Base-by-base conservation (phyloP, 2,113 vertebrate genomes). In the Anoura caudifer region DNA sequence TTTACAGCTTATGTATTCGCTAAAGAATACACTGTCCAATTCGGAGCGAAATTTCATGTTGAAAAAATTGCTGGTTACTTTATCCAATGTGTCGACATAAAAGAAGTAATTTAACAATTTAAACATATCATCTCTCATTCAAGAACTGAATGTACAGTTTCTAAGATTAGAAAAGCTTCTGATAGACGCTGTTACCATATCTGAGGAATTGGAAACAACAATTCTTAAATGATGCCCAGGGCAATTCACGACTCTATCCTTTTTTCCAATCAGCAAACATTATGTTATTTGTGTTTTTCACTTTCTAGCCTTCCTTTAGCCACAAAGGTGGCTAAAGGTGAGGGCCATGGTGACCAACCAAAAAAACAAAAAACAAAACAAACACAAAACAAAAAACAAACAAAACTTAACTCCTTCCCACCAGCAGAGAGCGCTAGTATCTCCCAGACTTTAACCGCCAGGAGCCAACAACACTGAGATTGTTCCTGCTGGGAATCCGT, bases 341-440 rank as follows among this genome's bases (percentile, higher is more conserved):
- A 16, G 14, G 13, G 50, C 6, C 33, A 7, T 9, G 67, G 5
- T 24, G 36, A 73, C 56, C n/a, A 43, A 70, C 15, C 2, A 59
- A 59, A 3, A 17, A 52, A 14, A 70, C n/a, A 69, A 70, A 38
- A 3, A 11, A 52, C 45, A 2, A 88, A 38, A 9, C 11, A 80
- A 80, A 82, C n/a, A 36, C 47, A 47, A 36, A 81, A 41, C 5
- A 76, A 83, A n/a, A n/a, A n/a, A n/a, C n/a, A n/a, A 41, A 56
- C 47, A 36, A 81, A 45, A 5, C 16, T n/a, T 75, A 43, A 41
- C 45, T 73, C 38, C 16, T 6, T 88, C 19, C 33, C 7, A 79
- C 50, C 95, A 83, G 97, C 86, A 98, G 97, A 94, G 95, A 1
- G 97, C 96, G 94, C 72, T 8, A 9, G 36, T 73, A 41, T 43